phyloP scores from a whole-genome alignment of 2,888 invertebrate species.

The Clanis bilineata region DNA sequence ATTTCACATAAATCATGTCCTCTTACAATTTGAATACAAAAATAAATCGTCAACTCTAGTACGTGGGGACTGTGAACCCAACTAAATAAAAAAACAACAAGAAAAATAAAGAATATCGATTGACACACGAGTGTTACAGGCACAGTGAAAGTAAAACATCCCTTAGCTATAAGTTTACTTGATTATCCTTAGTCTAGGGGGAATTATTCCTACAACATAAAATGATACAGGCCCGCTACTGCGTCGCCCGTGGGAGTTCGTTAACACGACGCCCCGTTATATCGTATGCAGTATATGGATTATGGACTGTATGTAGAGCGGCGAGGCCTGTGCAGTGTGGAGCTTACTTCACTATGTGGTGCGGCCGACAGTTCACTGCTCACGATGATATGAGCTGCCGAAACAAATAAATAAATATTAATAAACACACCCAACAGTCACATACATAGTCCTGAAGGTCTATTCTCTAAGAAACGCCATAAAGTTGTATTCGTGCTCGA shows the following conservation, averaged over 20 bases:
- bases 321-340: slow-evolving; percentile 46
- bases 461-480: too few species aligned
- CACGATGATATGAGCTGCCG: slow-evolving; percentile 81
- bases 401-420: slow-evolving; percentile 19
- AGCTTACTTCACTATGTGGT: slow-evolving; percentile 71
- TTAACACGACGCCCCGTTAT: neutral
- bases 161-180: slow-evolving; percentile 57
- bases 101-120: slow-evolving; percentile 11
- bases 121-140: slow-evolving; percentile 6
- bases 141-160: slow-evolving; percentile 44
- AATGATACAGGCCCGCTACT: slow-evolving; percentile 54
- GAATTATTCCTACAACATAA: slow-evolving; percentile 76
- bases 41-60: slow-evolving; percentile 9
- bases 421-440: neutral
- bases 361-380: slow-evolving; percentile 77
- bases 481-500: too few species aligned
- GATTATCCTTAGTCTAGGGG: slow-evolving; percentile 68
- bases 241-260: slow-evolving; percentile 30
- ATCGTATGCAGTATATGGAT: neutral
- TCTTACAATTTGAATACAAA: slow-evolving; percentile 6
- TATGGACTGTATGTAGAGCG: neutral
- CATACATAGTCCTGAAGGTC: too few species aligned
- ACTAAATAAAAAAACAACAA: slow-evolving; percentile 8
- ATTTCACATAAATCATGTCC: slow-evolving; percentile 4
- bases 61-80: neutral